Evolutionary conservation across 2,888 invertebrate genomes (phyloP).

Genomic region (Campopleginae sp.): DNA sequence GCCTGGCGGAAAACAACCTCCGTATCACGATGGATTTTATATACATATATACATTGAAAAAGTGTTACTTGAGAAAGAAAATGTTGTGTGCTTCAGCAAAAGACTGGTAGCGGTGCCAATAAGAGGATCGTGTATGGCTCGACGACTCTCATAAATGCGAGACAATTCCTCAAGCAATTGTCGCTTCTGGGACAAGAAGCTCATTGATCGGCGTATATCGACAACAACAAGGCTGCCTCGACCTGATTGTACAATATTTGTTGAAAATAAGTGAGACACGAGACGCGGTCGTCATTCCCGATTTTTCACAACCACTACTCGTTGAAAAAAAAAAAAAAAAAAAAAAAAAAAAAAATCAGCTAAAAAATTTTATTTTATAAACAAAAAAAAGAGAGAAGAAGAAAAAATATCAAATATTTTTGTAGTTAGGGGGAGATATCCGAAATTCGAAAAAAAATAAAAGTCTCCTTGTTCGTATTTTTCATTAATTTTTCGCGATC

Average conservation of each 20-base stretch:
- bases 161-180: slow-evolving; percentile 96
- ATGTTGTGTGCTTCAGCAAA: slow-evolving; percentile 87
- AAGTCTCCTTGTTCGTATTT: slow-evolving; percentile 22
- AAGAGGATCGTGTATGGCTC: slow-evolving; percentile 97
- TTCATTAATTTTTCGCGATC: slow-evolving; percentile 17
- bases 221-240: slow-evolving; percentile 1
- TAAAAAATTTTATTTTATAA: too few relatives aligned
- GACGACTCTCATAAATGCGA: slow-evolving; percentile 96
- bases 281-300: background rate
- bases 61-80: slow-evolving; percentile 11
- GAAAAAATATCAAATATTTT: slow-evolving; percentile 26
- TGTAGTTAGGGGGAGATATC: background rate
- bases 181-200: slow-evolving; percentile 92
- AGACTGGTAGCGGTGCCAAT: slow-evolving; percentile 88
- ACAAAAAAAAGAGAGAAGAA: slow-evolving; percentile 12
- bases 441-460: background rate
- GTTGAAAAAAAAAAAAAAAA: slow-evolving; percentile 10
- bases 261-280: slow-evolving; percentile 45
- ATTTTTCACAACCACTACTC: background rate
- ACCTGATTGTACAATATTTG: slow-evolving; percentile 62
- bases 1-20: background rate
- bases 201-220: slow-evolving; percentile 78
- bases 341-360: slow-evolving; percentile 16
- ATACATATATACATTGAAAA: slow-evolving; percentile 15
- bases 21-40: slow-evolving; percentile 3